Evolutionary conservation across 23 tunicate species (phyloP), one percentile per base, ranked within the genome.

Genomic region (Oikopleura albicans): DNA sequence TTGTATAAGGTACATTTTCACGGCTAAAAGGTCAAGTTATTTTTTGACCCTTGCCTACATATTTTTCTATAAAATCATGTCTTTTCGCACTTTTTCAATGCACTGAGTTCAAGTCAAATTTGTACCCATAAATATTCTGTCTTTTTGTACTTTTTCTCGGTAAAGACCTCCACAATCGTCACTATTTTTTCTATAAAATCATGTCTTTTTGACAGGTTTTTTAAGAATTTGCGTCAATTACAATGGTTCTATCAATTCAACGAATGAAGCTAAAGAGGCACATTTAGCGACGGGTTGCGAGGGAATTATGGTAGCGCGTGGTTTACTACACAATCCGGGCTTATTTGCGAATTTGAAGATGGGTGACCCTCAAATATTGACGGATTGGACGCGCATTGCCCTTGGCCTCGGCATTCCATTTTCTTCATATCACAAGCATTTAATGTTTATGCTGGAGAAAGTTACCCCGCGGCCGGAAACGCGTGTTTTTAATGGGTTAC

Each of bases 241-340:
- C 34, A 71, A 71, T n/a, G 79, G 79, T 12, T 12, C 31, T 29
- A 71, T 71, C 2, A 16, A n/a, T 35, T 12, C 34, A 22, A 16
- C 4, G 35, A 35, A 27, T 2, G 79, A 71, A 2, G 79, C 79
- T 71, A 4, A 71, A 16, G 35, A 2, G 4, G 79, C 79, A 27
- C 31, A 71, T 29, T 16, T 12, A n/a, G 29, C 79, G 34, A 71
- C 79, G 28, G 94, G 91, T 27, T 66, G 83, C 28, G 86, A 89
- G 40, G 97, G 97, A 31, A 88, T 92, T 12, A 92, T 92, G 97
- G 97, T 86, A 33, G 97, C 97, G 12, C 89, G 85, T 66, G 97
- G 97, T 34, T 39, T 92, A 8, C 84, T 92, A 12, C 84, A 85
- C 63, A 92, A 92, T 76, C 97, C 97, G 0, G 94, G 91, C 33